Base-by-base conservation (phyloP, 2,113 vertebrate genomes). In the Sialia sialis region DNA sequence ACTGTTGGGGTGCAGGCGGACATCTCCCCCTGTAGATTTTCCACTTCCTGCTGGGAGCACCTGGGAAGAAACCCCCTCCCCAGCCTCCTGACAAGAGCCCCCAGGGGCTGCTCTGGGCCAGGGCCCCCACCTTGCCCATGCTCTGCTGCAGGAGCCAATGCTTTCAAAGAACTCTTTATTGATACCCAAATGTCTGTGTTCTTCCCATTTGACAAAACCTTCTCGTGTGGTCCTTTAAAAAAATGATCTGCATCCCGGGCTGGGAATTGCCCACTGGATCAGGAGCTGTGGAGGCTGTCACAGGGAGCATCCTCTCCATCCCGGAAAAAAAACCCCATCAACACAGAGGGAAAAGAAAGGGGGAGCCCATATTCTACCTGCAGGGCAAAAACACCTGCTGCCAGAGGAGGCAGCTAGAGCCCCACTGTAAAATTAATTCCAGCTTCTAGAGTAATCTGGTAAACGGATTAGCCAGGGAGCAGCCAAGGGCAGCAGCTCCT, bases 161-260 rank as follows among this genome's bases (percentile, higher is more conserved):
- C 94, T 96, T 96, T 77, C 73, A 97, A 97, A 98, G 92, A 98
- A 96, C 95, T 90, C 93, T 98, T 98, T 98, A 98, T 98, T 98
- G 95, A 97, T 97, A 98, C 81, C 56, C 87, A 87, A 89, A 96
- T 4, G 16, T 95, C 74, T 93, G 23, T 91, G 58, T 94, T 96
- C 76, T 91, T 90, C 92, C 59, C 30, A 7, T 84, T 87, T 96
- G 97, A 97, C 97, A 97, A 97, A 97, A 94, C 97, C 95, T 89
- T 78, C 95, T 90, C 2, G 3, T 96, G 91, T 97, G 97, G 97
- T 97, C 97, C 97, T 97, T 97, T 97, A 97, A 94, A 98, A 98
- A 98, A 97, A 92, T 88, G 16, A 56, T 69, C 84, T 2, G 0
- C 1, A 4, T 84, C 59, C 63, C 0, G 2, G 84, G 77, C 84